phyloP scores from a whole-genome alignment of 1,140 invertebrate species.

The Diorhabda elongata region DNA sequence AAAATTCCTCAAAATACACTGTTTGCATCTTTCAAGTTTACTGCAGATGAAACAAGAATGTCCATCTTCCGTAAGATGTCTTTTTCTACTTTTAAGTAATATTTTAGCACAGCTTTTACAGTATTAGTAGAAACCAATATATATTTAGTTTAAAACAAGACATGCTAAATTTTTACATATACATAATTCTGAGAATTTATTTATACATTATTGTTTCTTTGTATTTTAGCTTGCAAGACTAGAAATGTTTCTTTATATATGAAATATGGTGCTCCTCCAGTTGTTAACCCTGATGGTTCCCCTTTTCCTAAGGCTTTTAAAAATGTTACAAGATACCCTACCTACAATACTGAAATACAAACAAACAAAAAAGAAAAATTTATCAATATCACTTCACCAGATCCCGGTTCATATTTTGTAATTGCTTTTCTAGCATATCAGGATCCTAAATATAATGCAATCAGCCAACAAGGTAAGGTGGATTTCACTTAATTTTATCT shows the following conservation, averaged over 20 bases:
- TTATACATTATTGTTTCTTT: slow-evolving; percentile 8
- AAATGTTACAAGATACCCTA: slow-evolving; percentile 46
- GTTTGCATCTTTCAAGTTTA: slow-evolving; percentile 39
- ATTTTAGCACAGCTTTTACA: not conserved
- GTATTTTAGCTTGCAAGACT: slow-evolving; percentile 52
- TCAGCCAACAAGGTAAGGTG: slow-evolving; percentile 65
- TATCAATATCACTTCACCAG: slow-evolving; percentile 58
- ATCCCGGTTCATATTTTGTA: slow-evolving; percentile 74
- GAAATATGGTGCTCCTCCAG: slow-evolving; percentile 71
- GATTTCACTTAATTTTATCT: slow-evolving; percentile 1
- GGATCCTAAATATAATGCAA: slow-evolving; percentile 64
- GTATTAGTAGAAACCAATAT: not conserved
- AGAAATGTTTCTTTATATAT: slow-evolving; percentile 60
- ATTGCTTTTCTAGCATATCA: slow-evolving; percentile 70
- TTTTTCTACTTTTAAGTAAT: not conserved
- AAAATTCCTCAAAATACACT: slow-evolving; percentile 37
- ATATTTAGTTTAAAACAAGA: not conserved
- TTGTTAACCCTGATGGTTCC: slow-evolving; percentile 71
- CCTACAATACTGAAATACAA: slow-evolving; percentile 47
- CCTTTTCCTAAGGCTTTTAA: slow-evolving; percentile 63
- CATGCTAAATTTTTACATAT: not conserved
- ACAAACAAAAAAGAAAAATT: slow-evolving; percentile 52
- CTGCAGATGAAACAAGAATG: slow-evolving; percentile 31
- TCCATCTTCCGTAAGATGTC: slow-evolving; percentile 39
- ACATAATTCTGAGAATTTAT: not conserved